Evolutionary conservation across 2,797 vertebrate genomes (phyloP).

Genomic region (Petrocephalus sullivani): DNA sequence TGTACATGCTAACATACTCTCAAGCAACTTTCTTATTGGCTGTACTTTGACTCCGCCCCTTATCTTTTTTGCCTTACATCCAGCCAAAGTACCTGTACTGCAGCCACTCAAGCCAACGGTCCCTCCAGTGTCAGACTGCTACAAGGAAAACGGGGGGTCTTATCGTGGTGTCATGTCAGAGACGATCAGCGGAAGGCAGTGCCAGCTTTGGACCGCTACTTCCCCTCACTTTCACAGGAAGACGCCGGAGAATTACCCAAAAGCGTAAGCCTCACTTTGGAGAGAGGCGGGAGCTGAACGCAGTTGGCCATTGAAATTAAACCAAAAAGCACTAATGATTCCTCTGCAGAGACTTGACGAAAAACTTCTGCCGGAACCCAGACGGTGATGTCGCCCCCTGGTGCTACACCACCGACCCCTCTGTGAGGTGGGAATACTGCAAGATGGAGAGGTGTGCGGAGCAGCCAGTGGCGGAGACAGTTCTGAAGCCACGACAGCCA

Average conservation of each 20-base stretch:
- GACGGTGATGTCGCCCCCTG: slow-evolving; percentile 78
- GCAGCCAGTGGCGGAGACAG: not conserved
- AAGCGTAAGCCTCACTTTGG: slow-evolving; percentile 59
- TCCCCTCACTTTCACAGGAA: slow-evolving; percentile 73
- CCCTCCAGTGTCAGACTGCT: slow-evolving; percentile 74
- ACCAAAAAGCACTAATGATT: not conserved
- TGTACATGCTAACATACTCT: not conserved
- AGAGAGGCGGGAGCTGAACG: not conserved
- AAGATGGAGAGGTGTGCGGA: slow-evolving; percentile 66
- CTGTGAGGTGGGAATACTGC: slow-evolving; percentile 87
- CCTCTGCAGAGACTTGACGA: slow-evolving; percentile 66
- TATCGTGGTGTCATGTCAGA: slow-evolving; percentile 80
- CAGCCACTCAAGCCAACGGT: slow-evolving; percentile 52
- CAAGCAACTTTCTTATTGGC: not conserved
- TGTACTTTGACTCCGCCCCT: not conserved
- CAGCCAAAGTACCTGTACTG: not conserved
- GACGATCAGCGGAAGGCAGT: slow-evolving; percentile 83
- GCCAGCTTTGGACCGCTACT: slow-evolving; percentile 80
- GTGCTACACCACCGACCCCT: slow-evolving; percentile 87
- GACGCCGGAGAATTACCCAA: slow-evolving; percentile 64
- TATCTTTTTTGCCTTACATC: not conserved
- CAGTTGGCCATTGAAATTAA: not conserved
- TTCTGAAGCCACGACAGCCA: not conserved
- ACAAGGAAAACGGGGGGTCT: slow-evolving; percentile 60
- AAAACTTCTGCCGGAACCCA: slow-evolving; percentile 90